These are phyloP conservation scores for Microctonus aethiopoides DNA, from an alignment of 2,888 invertebrate genomes.

Conservation along the genomic window DNA sequence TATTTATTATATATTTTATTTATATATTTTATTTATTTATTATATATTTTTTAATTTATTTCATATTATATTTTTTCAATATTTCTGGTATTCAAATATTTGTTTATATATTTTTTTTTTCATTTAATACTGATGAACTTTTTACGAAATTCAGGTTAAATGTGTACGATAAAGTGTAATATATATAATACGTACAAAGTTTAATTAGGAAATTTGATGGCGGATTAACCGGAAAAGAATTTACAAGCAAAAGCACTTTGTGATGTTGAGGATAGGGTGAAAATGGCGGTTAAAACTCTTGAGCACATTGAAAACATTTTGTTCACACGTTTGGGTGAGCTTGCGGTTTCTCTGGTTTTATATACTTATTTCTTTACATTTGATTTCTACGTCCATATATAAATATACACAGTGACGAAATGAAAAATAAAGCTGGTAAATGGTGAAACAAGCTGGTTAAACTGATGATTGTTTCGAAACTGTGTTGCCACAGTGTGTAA, in stretches of 20 bases:
- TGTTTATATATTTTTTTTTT: background rate
- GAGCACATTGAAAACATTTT: conserved; percentile 3
- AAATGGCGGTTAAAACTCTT: conserved; percentile 6
- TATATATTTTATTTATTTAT: background rate
- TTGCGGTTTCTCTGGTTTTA: conserved; percentile 6
- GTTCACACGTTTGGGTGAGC: conserved; percentile 1
- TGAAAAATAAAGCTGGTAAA: background rate
- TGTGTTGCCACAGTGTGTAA: background rate
- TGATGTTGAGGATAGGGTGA: conserved; percentile 30
- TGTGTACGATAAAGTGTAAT: conserved; percentile 17
- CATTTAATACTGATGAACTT: background rate
- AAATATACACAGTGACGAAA: background rate
- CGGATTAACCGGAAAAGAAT: conserved; percentile 33
- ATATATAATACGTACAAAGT: conserved; percentile 7
- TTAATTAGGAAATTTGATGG: conserved; percentile 30
- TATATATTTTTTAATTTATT: no score
- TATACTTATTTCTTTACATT: conserved; percentile 1
- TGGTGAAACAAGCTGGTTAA: background rate
- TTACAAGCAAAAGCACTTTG: conserved; percentile 41
- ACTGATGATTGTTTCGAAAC: background rate
- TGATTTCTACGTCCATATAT: background rate
- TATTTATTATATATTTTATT: no score
- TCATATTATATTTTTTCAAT: background rate
- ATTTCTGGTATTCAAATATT: background rate
- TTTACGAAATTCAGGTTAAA: conserved; percentile 19